Evolutionary conservation across 1,140 invertebrate species (phyloP), one percentile per base, ranked within the genome.

Genomic region (Drosophila hydei): DNA sequence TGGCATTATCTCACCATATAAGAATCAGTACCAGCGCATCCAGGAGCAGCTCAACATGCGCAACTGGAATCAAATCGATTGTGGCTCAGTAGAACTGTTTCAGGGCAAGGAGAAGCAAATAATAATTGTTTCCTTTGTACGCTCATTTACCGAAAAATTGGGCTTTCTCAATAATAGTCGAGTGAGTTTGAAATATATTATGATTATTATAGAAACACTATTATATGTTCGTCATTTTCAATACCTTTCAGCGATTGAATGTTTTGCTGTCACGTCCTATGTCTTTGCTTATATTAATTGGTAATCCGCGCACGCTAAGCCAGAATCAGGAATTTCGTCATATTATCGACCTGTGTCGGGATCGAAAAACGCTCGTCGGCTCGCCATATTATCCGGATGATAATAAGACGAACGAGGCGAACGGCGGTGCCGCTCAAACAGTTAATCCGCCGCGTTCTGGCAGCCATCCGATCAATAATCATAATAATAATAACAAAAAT

Each of bases 21-120:
- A 93, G 67, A 93, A 94, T 75, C 96, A 96, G 91, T 94, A 94
- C 42, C 92, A 83, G 9, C 79, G 83, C 25, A 94, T 95, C 45
- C 85, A 93, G 78, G 92, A 93, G 77, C 92, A 78, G 16, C 68
- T 93, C 25, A 72, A 89, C 25, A 64, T 81, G 61, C 38, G 54
- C 23, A 51, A 78, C 71, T 69, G 78, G 89, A 36, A 90, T 14
- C 75, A 91, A 14, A 92, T 95, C 3, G 94, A 96, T 89, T 95
- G 97, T 12, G 97, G 97, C 1, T 96, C 96, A 0, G 96, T 97
- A 3, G 97, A 98, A 92, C 94, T 95, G 12, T 98, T 97, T 91
- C 97, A 98, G 91, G 97, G 97, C 0, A 95, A 96, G 74, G 97
- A 98, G 91, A 94, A 95, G 77, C 91, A 94, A 25, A 94, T 96